These are phyloP conservation scores for Chaenocephalus aceratus DNA, from an alignment of 2,113 vertebrate species.

Conservation along the genomic window DNA sequence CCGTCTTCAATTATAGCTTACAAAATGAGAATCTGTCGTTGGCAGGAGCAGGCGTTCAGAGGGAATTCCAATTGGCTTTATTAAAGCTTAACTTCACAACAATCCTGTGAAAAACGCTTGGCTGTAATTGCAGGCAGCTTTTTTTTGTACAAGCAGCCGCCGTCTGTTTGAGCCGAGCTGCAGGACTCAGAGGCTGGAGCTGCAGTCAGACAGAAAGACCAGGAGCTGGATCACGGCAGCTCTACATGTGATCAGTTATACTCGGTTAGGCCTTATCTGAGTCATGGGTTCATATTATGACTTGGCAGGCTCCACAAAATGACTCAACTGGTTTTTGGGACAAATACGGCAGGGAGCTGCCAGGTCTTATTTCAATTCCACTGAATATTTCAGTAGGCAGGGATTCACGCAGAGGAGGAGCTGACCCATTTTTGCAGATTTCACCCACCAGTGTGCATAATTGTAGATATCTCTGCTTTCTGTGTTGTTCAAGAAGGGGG, in stretches of 20 bases:
- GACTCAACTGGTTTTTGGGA: slow-evolving; percentile 69
- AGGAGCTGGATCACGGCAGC: slow-evolving; percentile 47
- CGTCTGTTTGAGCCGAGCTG: slow-evolving; percentile 23
- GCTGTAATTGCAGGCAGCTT: slow-evolving; percentile 9
- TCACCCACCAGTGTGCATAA: slow-evolving; percentile 39
- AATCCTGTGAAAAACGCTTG: slow-evolving; percentile 37
- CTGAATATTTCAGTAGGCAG: slow-evolving; percentile 76
- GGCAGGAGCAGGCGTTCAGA: background rate
- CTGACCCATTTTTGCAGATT: slow-evolving; percentile 73
- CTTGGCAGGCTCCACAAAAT: slow-evolving; percentile 65
- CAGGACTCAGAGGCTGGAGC: slow-evolving; percentile 32
- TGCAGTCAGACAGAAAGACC: slow-evolving; percentile 25
- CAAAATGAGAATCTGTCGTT: background rate
- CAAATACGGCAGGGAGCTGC: slow-evolving; percentile 63
- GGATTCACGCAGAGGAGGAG: slow-evolving; percentile 64
- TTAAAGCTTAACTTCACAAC: slow-evolving; percentile 8
- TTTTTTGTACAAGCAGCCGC: slow-evolving; percentile 21
- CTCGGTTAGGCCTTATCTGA: slow-evolving; percentile 63
- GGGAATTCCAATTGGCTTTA: slow-evolving; percentile 9
- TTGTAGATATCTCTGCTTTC: slow-evolving; percentile 16
- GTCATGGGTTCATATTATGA: slow-evolving; percentile 69
- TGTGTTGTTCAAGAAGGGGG: slow-evolving; percentile 16
- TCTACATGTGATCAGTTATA: slow-evolving; percentile 57
- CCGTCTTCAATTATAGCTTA: background rate
- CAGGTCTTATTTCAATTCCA: slow-evolving; percentile 71